Base-by-base conservation (phyloP, 1,140 invertebrate genomes). In the Drosophila persimilis region DNA sequence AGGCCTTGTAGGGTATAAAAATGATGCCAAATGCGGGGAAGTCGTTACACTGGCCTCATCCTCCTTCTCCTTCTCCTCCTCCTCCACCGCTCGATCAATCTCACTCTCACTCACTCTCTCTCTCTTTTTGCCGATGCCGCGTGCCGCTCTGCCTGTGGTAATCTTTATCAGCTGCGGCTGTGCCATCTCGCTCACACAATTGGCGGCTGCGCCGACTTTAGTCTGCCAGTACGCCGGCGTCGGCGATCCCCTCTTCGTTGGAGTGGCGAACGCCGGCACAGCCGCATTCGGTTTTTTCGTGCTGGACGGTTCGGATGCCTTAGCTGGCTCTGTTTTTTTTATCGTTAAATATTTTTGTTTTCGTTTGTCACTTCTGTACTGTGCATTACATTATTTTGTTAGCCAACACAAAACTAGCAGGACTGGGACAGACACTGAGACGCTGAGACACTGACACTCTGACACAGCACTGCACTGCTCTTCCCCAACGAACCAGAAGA, bases 211-310 rank as follows among this genome's bases (percentile, higher is more conserved):
- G 77, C 54, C 20, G 20, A 1, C 20, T 20, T 20, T 0, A 20
- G 20, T 20, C 20, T 20, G 20, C 20, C 20, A 20, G 20, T 20
- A 20, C 1, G 20, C 20, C 64, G 75, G 66, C 76, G 73, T 80
- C 57, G 66, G 63, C 51, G 44, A 22, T 54, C 58, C 17, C 31
- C 80, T 77, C 76, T 84, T 84, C 76, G 76, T 84, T 84, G 80
- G 80, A 84, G 80, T 85, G 85, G 73, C 80, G 85, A 69, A 75
- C 77, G 77, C 77, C 71, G 55, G 73, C 81, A 75, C 20, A 48
- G 15, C 57, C 64, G 74, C 81, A 85, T 85, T 85, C 76, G 80
- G 67, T 59, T 86, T 63, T 51, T 64, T 86, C 81, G 81, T 86
- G 80, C 67, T 70, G 73, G 69, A 77, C 81, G 80, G 81, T 74